Evolutionary conservation across 2,797 vertebrate genomes (phyloP).

Genomic region (Botia kubotai): DNA sequence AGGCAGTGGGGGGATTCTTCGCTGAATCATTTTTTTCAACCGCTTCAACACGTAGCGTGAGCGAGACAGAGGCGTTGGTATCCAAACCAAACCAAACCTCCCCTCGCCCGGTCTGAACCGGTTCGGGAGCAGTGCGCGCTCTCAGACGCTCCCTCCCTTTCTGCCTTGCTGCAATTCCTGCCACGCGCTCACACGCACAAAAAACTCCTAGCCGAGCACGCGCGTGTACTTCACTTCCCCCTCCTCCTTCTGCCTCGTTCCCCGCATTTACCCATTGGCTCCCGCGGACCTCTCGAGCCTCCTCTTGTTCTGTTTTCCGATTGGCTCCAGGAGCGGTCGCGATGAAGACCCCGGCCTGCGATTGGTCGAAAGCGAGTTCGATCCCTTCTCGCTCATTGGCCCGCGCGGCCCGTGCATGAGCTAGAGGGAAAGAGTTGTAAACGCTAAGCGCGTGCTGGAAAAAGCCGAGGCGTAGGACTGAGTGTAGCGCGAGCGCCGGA

Average conservation of each 20-base stretch:
- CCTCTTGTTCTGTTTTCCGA: constrained; percentile 59
- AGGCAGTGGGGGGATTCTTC: neutral
- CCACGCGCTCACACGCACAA: constrained; percentile 65
- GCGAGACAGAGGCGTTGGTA: constrained; percentile 60
- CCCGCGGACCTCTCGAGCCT: constrained; percentile 45
- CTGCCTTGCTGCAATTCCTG: constrained; percentile 46
- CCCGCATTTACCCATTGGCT: constrained; percentile 66
- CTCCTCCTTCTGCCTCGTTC: constrained; percentile 3
- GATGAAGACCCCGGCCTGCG: neutral
- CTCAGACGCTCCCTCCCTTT: constrained; percentile 65
- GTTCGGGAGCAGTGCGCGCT: constrained; percentile 77
- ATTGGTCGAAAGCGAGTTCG: constrained; percentile 67
- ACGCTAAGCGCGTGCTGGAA: constrained; percentile 72
- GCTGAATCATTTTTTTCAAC: constrained; percentile 64
- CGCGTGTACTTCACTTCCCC: constrained; percentile 41
- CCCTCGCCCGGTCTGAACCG: constrained; percentile 82
- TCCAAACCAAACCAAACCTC: constrained; percentile 68
- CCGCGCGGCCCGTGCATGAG: constrained; percentile 55
- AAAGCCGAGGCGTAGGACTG: constrained; percentile 57
- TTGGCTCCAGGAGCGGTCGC: constrained; percentile 51
- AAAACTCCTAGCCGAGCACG: constrained; percentile 28
- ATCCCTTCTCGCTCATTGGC: constrained; percentile 61
- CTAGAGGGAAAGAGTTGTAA: constrained; percentile 77
- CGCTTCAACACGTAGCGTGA: constrained; percentile 57
- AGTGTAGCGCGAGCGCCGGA: constrained; percentile 77